phyloP scores from a whole-genome alignment of 2,797 vertebrate species.

The Anguilla megastoma region DNA sequence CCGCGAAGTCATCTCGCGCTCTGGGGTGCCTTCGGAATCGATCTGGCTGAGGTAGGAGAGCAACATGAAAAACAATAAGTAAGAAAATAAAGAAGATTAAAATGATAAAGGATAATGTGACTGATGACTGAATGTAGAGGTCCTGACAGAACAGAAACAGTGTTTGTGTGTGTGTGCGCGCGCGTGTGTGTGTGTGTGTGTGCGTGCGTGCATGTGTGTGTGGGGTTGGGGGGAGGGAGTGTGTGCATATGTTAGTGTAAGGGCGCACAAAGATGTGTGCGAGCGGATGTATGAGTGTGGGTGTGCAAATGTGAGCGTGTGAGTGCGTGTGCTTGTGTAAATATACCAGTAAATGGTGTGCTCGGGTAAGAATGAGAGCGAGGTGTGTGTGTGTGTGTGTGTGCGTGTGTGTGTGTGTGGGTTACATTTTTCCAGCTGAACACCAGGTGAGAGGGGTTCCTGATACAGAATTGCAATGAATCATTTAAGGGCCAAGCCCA shows the following conservation, averaged over 20 bases:
- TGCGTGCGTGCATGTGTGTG: not conserved
- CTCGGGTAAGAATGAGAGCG: not conserved
- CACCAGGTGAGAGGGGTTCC: not conserved
- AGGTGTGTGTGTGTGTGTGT: not conserved
- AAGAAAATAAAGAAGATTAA: not conserved
- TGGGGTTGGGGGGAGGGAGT: not conserved
- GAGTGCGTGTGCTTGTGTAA: not conserved
- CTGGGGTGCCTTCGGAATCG: slow-evolving; percentile 77
- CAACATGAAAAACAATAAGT: not conserved
- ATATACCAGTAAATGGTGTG: not conserved
- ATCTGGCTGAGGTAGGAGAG: slow-evolving; percentile 75
- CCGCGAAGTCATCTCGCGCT: slow-evolving; percentile 78
- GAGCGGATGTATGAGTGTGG: not conserved
- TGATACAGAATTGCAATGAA: not conserved
- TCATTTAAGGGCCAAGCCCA: not conserved
- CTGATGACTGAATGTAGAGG: not conserved
- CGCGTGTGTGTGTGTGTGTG: not conserved
- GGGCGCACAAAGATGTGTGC: not conserved
- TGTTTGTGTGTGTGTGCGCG: too few relatives aligned
- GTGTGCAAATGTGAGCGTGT: not conserved
- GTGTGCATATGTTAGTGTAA: not conserved
- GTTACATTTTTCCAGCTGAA: not conserved
- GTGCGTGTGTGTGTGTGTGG: not conserved
- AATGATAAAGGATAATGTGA: not conserved
- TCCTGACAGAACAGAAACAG: not conserved